phyloP scores from a whole-genome alignment of 2,888 invertebrate genomes.

The Oasisia sp. region DNA sequence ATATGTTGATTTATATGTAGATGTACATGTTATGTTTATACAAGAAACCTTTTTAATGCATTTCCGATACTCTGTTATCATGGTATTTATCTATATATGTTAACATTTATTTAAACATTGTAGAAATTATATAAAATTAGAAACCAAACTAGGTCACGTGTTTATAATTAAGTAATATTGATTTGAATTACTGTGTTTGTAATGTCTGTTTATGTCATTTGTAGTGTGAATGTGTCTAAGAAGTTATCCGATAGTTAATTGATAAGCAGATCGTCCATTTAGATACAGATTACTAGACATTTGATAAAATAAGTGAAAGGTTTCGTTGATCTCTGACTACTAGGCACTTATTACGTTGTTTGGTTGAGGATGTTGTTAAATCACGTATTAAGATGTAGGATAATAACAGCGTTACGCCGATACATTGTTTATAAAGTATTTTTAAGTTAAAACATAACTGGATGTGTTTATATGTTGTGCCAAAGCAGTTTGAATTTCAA shows the following conservation, averaged over 20 bases:
- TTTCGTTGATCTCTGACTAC: neutral
- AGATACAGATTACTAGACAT: neutral
- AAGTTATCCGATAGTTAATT: neutral
- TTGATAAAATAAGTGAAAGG: neutral
- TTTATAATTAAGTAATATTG: neutral
- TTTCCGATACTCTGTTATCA: too few species aligned
- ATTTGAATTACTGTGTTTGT: neutral
- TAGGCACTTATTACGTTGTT: neutral
- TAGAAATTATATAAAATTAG: neutral
- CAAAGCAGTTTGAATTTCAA: neutral
- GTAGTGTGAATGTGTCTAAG: neutral
- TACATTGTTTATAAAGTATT: neutral
- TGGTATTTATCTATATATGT: neutral
- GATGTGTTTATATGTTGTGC: neutral
- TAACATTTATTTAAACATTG: neutral
- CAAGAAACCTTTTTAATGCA: neutral
- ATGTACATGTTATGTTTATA: slow-evolving; percentile 17
- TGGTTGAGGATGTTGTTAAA: neutral
- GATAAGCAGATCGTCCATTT: neutral
- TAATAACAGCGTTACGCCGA: neutral
- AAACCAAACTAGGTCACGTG: neutral
- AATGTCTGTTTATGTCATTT: neutral
- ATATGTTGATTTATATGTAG: neutral
- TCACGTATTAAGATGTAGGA: neutral
- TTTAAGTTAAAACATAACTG: neutral